Conservation (phyloP, 2,888 invertebrate genomes). For the Adineta ricciae region DNA sequence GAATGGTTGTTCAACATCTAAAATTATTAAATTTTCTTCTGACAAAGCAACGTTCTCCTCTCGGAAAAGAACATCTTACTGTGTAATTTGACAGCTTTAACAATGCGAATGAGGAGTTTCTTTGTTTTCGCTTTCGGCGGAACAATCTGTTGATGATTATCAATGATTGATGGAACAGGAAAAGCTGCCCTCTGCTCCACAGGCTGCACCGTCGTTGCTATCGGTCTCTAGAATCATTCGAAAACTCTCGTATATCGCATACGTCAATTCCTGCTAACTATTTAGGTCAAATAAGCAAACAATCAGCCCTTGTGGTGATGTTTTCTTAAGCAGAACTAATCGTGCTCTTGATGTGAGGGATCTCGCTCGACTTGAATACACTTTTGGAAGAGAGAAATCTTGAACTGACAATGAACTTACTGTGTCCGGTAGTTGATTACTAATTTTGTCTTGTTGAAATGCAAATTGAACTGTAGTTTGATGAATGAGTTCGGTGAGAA, state of each 20-base stretch:
- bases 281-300: no score
- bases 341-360: not conserved
- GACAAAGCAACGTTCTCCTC: not conserved
- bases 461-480: not conserved
- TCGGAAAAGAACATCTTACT: not conserved
- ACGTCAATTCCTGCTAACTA: no score
- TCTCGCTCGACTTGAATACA: no score
- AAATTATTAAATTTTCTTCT: not conserved
- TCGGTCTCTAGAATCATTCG: no score
- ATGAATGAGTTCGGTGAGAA: not conserved
- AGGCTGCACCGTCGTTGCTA: not conserved
- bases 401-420: not conserved
- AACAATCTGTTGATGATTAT: not conserved
- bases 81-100: not conserved
- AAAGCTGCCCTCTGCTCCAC: not conserved
- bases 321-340: not conserved
- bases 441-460: not conserved
- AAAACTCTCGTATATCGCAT: no score
- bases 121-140: not conserved
- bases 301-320: not conserved
- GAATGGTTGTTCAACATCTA: constrained; percentile 15
- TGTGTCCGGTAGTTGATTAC: not conserved
- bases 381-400: not conserved
- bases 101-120: not conserved
- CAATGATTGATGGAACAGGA: not conserved